Evolutionary conservation across 2,888 invertebrate genomes (phyloP).

Genomic region (Terebella lapidaria): DNA sequence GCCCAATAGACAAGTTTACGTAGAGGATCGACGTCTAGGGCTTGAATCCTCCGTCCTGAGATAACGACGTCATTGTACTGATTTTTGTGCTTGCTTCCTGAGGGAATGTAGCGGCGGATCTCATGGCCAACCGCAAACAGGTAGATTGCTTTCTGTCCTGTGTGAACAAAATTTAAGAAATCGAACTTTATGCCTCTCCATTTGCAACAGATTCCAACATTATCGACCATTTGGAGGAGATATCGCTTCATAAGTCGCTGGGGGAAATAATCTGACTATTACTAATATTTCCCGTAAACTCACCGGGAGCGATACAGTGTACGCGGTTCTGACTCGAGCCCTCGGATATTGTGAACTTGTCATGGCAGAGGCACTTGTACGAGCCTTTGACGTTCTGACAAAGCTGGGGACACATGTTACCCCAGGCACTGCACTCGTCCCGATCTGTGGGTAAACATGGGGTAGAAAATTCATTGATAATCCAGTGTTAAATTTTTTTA

Average conservation of each 20-base stretch:
- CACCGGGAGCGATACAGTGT: too few species aligned
- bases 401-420: constrained; percentile 82
- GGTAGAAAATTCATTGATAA: too few species aligned
- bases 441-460: too few species aligned
- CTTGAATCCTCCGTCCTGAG: constrained; percentile 83
- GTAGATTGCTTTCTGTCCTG: constrained; percentile 10
- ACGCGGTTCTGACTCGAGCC: too few species aligned
- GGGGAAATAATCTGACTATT: too few species aligned
- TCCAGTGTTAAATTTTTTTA: too few species aligned
- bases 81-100: constrained; percentile 28
- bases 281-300: too few species aligned
- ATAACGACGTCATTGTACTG: constrained; percentile 65
- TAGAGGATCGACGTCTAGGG: constrained; percentile 82
- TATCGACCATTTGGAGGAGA: too few species aligned
- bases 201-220: too few species aligned
- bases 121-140: constrained; percentile 79
- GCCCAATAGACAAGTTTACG: constrained; percentile 77
- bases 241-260: too few species aligned
- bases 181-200: too few species aligned
- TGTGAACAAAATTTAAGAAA: background rate
- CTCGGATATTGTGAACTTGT: constrained; percentile 34
- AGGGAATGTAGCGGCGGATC: constrained; percentile 57
- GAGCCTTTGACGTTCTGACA: constrained; percentile 89
- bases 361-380: constrained; percentile 77
- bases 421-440: constrained; percentile 79